phyloP scores from a whole-genome alignment of 2,888 invertebrate species.

The Nasonovia ribisnigri region DNA sequence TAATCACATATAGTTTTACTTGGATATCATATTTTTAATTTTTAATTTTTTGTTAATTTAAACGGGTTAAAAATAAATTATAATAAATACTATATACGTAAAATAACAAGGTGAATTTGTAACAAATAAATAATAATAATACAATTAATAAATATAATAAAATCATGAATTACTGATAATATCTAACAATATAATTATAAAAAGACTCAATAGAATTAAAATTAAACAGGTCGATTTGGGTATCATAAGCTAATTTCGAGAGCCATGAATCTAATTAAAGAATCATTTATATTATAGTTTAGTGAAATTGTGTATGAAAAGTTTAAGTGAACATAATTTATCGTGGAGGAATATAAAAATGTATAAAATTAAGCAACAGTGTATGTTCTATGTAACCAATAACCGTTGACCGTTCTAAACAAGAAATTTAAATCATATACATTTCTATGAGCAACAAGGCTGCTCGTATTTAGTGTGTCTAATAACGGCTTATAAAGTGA shows the following conservation, averaged over 20 bases:
- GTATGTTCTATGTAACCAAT: no score
- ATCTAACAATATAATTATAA: conserved; percentile 19
- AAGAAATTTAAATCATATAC: no score
- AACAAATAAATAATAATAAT: background rate
- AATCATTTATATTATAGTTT: background rate
- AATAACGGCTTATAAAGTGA: no score
- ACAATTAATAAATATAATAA: background rate
- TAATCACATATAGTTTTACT: background rate
- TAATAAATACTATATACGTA: no score
- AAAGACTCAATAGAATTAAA: background rate
- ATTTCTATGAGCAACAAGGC: no score
- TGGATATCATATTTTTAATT: background rate
- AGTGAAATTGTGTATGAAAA: background rate
- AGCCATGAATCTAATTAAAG: background rate
- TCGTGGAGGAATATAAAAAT: background rate
- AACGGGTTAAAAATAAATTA: no score
- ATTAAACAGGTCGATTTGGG: background rate
- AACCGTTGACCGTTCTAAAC: no score
- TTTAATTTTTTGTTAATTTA: no score
- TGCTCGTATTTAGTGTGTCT: no score
- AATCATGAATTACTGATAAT: background rate
- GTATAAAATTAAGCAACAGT: no score
- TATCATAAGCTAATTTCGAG: background rate
- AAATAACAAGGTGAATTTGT: no score
- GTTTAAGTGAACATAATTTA: background rate